Evolutionary conservation across 35 echinoderm and acorn worm genomes (phyloP).

Genomic region (Hemicentrotus pulcherrimus): DNA sequence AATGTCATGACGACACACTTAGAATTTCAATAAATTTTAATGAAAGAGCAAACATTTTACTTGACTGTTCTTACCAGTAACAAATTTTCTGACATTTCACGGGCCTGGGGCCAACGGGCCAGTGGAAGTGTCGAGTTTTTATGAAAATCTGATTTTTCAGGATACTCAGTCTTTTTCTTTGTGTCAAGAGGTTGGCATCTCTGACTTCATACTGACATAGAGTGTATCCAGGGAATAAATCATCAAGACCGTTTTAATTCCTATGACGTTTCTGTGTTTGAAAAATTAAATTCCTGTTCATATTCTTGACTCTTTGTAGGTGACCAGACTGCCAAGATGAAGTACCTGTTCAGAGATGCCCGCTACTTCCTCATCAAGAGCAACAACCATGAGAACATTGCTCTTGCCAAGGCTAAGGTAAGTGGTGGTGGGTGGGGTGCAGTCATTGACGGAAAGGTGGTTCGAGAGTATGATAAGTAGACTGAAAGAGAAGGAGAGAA

Average conservation of each 20-base stretch:
- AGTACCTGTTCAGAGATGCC: slow-evolving; percentile 96
- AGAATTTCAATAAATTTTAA: too few species aligned
- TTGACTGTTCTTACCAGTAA: too few species aligned
- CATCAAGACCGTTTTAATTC: background rate
- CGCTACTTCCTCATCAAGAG: slow-evolving; percentile 97
- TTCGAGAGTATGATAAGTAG: background rate
- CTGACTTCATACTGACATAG: background rate
- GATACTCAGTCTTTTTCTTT: too few species aligned
- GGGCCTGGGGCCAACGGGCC: too few species aligned
- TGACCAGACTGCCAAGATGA: slow-evolving; percentile 96
- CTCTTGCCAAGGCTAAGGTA: slow-evolving; percentile 92
- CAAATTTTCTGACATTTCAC: too few species aligned
- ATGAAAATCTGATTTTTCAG: too few species aligned
- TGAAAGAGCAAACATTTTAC: too few species aligned
- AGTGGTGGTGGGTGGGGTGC: background rate
- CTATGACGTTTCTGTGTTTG: background rate
- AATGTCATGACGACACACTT: too few species aligned
- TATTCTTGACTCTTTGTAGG: background rate
- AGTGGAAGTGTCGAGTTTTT: too few species aligned
- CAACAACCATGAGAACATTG: slow-evolving; percentile 99
- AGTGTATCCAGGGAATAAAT: background rate
- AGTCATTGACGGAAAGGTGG: background rate
- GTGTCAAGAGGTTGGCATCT: background rate
- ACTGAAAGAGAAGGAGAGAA: background rate
- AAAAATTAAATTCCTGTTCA: background rate